phyloP scores from a whole-genome alignment of 2,113 vertebrate species.

The Xyrauchen texanus region DNA sequence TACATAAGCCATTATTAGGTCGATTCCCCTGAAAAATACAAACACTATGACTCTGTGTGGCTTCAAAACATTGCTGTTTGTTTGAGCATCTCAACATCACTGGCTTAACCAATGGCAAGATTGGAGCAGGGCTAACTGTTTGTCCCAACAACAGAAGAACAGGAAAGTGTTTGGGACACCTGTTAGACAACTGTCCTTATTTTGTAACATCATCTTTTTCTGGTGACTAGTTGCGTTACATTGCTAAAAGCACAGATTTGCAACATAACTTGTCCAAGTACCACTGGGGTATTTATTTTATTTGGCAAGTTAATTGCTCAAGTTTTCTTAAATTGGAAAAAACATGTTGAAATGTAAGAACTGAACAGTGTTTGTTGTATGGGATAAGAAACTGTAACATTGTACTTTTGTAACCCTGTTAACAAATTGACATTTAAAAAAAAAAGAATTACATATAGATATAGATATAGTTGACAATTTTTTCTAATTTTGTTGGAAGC shows the following conservation, averaged over 20 bases:
- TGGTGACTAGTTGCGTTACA: not conserved
- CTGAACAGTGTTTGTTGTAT: not conserved
- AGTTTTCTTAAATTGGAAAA: not conserved
- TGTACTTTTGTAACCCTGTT: not conserved
- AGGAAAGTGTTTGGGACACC: not conserved
- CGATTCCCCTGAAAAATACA: too few relatives aligned
- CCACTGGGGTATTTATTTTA: not conserved
- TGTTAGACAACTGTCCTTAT: not conserved
- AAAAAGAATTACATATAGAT: too few relatives aligned
- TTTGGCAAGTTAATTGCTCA: too few relatives aligned
- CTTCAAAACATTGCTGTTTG: not conserved
- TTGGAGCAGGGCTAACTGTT: not conserved
- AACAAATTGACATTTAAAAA: constrained; percentile 17
- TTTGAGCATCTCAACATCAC: not conserved
- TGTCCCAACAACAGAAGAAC: not conserved
- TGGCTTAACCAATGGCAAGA: not conserved
- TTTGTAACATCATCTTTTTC: not conserved
- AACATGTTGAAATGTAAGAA: not conserved
- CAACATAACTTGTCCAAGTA: too few relatives aligned
- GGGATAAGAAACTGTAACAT: not conserved
- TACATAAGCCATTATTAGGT: not conserved
- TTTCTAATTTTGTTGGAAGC: not conserved
- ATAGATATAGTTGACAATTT: too few relatives aligned
- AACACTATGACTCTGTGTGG: not conserved
- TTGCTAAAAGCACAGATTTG: not conserved